Percentiles rank a stretch among this genome's conserved stretches.
phyloP scores from a whole-genome alignment of 2,797 vertebrate genomes.

The Tarsius wallacei region DNA sequence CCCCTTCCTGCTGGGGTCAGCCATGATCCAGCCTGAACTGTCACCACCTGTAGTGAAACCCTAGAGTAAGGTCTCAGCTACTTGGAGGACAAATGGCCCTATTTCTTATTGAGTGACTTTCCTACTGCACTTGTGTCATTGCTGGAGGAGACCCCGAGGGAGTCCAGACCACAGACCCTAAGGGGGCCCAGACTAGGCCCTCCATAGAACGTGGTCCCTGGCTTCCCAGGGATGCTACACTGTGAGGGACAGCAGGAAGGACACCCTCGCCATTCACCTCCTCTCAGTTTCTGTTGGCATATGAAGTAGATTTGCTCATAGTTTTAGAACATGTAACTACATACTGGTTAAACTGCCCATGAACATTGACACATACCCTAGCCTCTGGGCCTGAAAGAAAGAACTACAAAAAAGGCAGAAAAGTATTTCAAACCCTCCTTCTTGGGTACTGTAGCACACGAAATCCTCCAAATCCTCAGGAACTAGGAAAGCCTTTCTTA shows the following conservation, averaged over 20 bases:
- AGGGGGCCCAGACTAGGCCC: too few species aligned
- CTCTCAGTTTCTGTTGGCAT: neutral
- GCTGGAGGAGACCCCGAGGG: neutral
- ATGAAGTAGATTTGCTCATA: neutral
- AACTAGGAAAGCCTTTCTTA: neutral
- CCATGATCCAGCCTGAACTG: neutral
- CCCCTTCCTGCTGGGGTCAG: neutral
- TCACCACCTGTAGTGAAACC: neutral
- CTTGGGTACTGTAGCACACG: neutral
- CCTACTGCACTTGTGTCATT: neutral
- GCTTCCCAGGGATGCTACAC: neutral
- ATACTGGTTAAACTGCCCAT: neutral
- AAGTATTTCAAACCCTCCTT: neutral
- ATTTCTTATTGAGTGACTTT: neutral
- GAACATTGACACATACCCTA: constrained; percentile 26
- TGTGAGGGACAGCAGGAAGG: neutral
- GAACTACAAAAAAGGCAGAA: constrained; percentile 1
- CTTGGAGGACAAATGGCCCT: neutral
- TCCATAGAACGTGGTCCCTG: neutral
- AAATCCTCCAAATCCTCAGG: neutral
- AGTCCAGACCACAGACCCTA: too few species aligned
- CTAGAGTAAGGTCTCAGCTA: neutral
- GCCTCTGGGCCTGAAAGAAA: neutral
- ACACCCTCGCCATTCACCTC: neutral
- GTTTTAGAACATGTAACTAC: constrained; percentile 56